phyloP scores from a whole-genome alignment of 2,797 vertebrate species.

The Pangasius sanitwongsei region DNA sequence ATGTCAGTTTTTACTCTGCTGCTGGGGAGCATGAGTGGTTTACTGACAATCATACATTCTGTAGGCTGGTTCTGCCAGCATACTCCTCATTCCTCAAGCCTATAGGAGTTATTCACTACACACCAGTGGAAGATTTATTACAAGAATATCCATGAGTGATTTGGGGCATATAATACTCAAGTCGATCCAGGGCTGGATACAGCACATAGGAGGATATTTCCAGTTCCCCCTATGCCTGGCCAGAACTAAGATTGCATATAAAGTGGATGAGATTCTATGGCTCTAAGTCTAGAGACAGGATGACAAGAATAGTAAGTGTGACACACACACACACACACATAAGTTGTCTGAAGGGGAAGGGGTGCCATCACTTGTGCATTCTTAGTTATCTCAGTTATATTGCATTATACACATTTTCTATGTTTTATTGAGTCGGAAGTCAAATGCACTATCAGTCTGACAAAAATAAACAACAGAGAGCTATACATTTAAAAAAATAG shows the following conservation, averaged over 20 bases:
- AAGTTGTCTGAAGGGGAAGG: background rate
- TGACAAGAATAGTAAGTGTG: background rate
- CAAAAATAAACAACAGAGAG: background rate
- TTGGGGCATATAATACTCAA: background rate
- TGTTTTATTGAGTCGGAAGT: background rate
- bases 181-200: background rate
- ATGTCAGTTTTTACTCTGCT: constrained; percentile 8
- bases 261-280: constrained; percentile 1
- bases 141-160: constrained; percentile 8
- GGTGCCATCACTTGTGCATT: background rate
- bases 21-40: background rate
- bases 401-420: background rate
- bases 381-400: background rate
- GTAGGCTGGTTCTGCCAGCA: background rate
- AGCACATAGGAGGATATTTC: background rate
- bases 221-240: background rate
- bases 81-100: background rate
- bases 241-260: background rate
- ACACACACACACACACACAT: background rate
- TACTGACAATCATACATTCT: constrained; percentile 20
- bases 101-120: background rate
- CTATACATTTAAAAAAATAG: background rate
- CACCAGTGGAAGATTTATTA: constrained; percentile 7
- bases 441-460: background rate
- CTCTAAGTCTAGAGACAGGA: background rate